Percentiles rank a stretch among this genome's conserved stretches.
Evolutionary conservation across 2,797 vertebrate species (phyloP).

Genomic region (Masticophis lateralis): DNA sequence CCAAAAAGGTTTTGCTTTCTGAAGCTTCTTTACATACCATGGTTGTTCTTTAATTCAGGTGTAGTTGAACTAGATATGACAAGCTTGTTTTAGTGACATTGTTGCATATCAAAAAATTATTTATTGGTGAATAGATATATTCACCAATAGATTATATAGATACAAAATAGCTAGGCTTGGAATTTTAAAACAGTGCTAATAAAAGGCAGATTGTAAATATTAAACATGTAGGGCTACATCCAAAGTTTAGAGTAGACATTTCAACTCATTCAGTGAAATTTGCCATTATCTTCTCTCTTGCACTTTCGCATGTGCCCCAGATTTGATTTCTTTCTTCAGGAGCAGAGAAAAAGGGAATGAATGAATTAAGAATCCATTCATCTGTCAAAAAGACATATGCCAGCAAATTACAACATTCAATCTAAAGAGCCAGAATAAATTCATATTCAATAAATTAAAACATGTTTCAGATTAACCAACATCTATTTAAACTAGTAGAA

Average conservation of each 20-base stretch:
- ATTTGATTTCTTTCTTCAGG: background rate
- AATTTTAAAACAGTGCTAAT: slow-evolving; percentile 17
- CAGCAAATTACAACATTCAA: background rate
- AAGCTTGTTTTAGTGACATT: background rate
- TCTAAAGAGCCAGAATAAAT: background rate
- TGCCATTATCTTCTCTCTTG: background rate
- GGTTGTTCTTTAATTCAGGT: background rate
- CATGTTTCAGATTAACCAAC: background rate
- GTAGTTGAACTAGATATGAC: background rate
- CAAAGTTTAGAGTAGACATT: slow-evolving; percentile 2
- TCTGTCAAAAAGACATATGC: background rate
- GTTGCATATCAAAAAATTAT: slow-evolving; percentile 32
- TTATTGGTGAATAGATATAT: slow-evolving; percentile 32
- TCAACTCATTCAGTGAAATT: background rate
- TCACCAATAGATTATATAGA: too few species aligned
- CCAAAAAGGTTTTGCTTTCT: background rate
- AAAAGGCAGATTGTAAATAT: slow-evolving; percentile 31
- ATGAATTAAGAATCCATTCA: background rate
- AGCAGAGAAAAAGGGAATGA: background rate
- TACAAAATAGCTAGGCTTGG: slow-evolving; percentile 34
- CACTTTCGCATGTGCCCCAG: background rate
- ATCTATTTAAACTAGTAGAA: background rate
- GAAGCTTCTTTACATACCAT: background rate
- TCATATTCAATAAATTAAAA: background rate
- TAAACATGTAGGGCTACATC: background rate